These are phyloP conservation scores for Pecten maximus DNA, from an alignment of 2,888 invertebrate genomes.

Conservation along the genomic window DNA sequence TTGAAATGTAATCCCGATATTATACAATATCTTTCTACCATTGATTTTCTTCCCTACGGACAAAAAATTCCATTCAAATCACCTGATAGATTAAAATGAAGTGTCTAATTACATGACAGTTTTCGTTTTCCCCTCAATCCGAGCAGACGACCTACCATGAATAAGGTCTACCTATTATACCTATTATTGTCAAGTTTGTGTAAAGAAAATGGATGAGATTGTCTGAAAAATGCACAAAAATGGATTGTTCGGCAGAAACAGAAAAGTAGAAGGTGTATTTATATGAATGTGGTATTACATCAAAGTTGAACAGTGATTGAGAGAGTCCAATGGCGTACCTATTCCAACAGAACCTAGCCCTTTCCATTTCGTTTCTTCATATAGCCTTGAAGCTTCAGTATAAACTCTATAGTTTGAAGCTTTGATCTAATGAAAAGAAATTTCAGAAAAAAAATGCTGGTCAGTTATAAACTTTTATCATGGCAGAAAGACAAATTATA, in stretches of 20 bases:
- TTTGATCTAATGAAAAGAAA: neutral
- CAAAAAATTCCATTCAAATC: neutral
- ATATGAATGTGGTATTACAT: neutral
- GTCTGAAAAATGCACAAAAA: slow-evolving; percentile 29
- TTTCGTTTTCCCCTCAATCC: neutral
- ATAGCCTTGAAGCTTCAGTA: neutral
- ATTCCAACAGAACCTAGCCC: neutral
- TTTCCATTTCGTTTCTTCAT: neutral
- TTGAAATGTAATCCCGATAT: neutral
- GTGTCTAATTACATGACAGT: neutral
- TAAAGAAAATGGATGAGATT: slow-evolving; percentile 33
- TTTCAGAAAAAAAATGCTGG: neutral
- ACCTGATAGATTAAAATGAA: neutral
- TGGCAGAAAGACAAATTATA: neutral
- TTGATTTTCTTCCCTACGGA: neutral
- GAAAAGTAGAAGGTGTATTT: neutral
- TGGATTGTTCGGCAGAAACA: neutral
- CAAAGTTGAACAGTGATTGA: neutral
- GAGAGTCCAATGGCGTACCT: neutral
- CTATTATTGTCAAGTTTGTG: neutral
- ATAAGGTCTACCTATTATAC: neutral
- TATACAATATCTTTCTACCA: neutral
- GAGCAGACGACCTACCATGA: slow-evolving; percentile 4
- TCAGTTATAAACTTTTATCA: neutral
- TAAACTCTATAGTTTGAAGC: neutral